These are phyloP conservation scores for Melipona beecheii DNA, from an alignment of 2,888 invertebrate species.

Conservation along the genomic window DNA sequence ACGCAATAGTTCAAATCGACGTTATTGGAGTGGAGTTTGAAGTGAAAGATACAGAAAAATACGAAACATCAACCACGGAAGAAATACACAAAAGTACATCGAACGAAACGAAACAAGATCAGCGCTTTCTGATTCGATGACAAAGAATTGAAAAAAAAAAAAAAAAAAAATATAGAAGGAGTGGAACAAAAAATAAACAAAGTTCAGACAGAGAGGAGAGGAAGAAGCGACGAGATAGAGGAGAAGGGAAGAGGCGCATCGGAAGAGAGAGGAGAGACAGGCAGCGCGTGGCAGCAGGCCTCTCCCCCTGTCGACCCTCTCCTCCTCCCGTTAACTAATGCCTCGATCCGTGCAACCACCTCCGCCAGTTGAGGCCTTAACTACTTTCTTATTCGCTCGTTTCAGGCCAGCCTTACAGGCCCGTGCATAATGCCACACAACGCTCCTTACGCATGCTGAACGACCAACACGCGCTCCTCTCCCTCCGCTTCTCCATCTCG, in stretches of 20 bases:
- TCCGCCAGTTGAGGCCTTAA: slow-evolving; percentile 61
- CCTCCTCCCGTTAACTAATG: slow-evolving; percentile 49
- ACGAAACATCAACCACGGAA: background rate
- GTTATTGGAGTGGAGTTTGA: too few species aligned
- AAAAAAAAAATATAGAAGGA: slow-evolving; percentile 16
- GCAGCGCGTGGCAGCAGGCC: slow-evolving; percentile 81
- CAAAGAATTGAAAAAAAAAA: too few species aligned
- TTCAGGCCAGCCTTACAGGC: slow-evolving; percentile 64
- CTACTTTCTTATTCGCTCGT: slow-evolving; percentile 78
- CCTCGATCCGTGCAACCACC: slow-evolving; percentile 63
- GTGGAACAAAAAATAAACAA: background rate
- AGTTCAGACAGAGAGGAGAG: slow-evolving; percentile 13
- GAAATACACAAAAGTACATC: background rate
- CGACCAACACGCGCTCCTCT: slow-evolving; percentile 60
- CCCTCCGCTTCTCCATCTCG: slow-evolving; percentile 39
- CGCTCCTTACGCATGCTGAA: slow-evolving; percentile 81
- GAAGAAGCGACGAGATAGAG: slow-evolving; percentile 35
- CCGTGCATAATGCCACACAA: slow-evolving; percentile 64
- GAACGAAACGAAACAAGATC: background rate
- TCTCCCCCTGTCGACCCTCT: slow-evolving; percentile 61
- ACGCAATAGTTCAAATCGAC: too few species aligned
- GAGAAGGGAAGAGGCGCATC: slow-evolving; percentile 50
- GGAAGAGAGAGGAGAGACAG: slow-evolving; percentile 72
- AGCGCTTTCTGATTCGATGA: background rate
- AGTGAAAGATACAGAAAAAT: background rate